phyloP scores from a whole-genome alignment of 2,113 vertebrate genomes.

The Seriola dumerili region DNA sequence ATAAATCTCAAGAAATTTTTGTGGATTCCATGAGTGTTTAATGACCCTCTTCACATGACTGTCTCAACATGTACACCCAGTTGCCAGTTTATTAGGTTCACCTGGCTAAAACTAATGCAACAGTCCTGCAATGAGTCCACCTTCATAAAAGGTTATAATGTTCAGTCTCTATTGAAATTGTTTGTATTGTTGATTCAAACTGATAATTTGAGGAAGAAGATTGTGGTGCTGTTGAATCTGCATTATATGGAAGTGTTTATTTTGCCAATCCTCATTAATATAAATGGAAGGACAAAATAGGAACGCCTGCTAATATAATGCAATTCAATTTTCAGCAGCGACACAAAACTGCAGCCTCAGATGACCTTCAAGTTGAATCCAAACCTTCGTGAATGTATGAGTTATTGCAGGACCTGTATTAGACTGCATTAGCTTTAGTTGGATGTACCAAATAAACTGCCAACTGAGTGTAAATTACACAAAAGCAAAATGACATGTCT shows the following conservation, averaged over 20 bases:
- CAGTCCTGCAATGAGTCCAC: neutral
- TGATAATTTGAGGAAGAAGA: neutral
- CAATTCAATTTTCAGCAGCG: too few species aligned
- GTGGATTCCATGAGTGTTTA: neutral
- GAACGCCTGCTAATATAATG: too few species aligned
- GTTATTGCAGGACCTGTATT: neutral
- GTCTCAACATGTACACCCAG: neutral
- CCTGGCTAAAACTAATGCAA: neutral
- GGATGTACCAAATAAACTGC: neutral
- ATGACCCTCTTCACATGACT: neutral
- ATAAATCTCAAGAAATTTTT: slow-evolving; percentile 75
- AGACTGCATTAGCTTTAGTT: neutral
- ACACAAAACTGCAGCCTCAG: neutral
- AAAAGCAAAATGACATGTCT: neutral
- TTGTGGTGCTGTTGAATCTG: neutral
- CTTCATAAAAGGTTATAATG: neutral
- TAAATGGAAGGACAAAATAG: neutral
- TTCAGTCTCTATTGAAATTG: neutral
- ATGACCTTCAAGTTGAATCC: neutral
- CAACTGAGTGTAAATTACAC: neutral
- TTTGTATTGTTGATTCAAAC: too few species aligned
- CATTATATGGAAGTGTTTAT: neutral
- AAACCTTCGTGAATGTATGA: neutral
- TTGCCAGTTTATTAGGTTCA: neutral
- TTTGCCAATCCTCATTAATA: too few species aligned